These are phyloP conservation scores for Teinopalpus imperialis DNA, from an alignment of 2,888 invertebrate genomes.

Conservation along the genomic window DNA sequence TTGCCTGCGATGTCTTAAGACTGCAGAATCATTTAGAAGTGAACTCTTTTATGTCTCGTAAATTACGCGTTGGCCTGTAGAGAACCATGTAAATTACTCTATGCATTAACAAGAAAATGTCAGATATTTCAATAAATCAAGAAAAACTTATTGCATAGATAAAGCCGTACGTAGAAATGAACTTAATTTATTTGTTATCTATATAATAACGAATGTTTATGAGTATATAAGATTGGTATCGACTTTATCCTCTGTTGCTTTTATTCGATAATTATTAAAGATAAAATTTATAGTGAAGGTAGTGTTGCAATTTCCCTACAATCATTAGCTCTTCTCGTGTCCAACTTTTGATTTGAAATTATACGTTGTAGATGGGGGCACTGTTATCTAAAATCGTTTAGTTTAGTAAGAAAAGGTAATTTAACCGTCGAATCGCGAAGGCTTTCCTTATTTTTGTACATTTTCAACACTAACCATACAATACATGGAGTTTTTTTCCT, in stretches of 20 bases:
- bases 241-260: conserved; percentile 10
- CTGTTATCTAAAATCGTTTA: conserved; percentile 26
- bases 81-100: no score
- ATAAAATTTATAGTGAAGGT: conserved; percentile 17
- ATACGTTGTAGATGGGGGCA: conserved; percentile 19
- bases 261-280: conserved; percentile 21
- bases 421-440: conserved; percentile 22
- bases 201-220: conserved; percentile 10
- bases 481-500: no score
- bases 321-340: conserved; percentile 13
- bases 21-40: no score
- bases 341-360: conserved; percentile 20
- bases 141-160: conserved; percentile 11
- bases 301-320: conserved; percentile 22
- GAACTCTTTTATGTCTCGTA: no score
- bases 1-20: no score
- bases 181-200: conserved; percentile 19
- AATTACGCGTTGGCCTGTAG: no score
- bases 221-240: conserved; percentile 16
- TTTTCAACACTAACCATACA: no score
- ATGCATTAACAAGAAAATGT: conserved; percentile 18
- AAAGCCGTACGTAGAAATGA: conserved; percentile 12
- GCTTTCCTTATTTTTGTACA: no score
- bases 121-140: conserved; percentile 1
- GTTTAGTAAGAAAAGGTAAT: conserved; percentile 16